Percentiles rank a stretch among this genome's conserved stretches.
phyloP scores from a whole-genome alignment of 2,113 vertebrate species.

The Empidonax alnorum region DNA sequence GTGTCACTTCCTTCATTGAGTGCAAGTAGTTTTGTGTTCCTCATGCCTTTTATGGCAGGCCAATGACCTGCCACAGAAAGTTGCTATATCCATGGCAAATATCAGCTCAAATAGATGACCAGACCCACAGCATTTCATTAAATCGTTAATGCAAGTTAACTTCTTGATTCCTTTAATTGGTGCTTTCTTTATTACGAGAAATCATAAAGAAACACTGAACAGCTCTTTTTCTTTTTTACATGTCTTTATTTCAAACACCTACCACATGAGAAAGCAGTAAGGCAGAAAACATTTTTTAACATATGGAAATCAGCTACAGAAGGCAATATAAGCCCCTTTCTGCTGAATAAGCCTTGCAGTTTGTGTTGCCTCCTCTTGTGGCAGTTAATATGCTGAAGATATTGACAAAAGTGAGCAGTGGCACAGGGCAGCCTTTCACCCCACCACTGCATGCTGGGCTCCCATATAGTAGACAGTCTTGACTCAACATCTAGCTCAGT shows the following conservation, averaged over 20 bases:
- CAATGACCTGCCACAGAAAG: not conserved
- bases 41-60: not conserved
- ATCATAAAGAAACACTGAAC: not conserved
- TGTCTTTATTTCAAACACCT: not conserved
- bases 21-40: not conserved
- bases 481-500: not conserved
- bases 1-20: constrained; percentile 7
- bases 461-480: not conserved
- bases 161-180: not conserved
- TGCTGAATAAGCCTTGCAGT: not conserved
- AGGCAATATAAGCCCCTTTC: not conserved
- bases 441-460: not conserved
- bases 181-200: not conserved
- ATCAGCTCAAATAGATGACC: not conserved
- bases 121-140: not conserved
- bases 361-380: not conserved
- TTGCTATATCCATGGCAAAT: not conserved
- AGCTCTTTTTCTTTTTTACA: not conserved
- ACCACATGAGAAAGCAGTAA: not conserved
- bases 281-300: not conserved
- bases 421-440: not conserved
- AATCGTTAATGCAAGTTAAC: not conserved
- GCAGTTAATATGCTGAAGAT: not conserved
- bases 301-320: not conserved
- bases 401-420: not conserved